Evolutionary conservation across 2,113 vertebrate genomes (phyloP).

Genomic region (Zonotrichia leucophrys): DNA sequence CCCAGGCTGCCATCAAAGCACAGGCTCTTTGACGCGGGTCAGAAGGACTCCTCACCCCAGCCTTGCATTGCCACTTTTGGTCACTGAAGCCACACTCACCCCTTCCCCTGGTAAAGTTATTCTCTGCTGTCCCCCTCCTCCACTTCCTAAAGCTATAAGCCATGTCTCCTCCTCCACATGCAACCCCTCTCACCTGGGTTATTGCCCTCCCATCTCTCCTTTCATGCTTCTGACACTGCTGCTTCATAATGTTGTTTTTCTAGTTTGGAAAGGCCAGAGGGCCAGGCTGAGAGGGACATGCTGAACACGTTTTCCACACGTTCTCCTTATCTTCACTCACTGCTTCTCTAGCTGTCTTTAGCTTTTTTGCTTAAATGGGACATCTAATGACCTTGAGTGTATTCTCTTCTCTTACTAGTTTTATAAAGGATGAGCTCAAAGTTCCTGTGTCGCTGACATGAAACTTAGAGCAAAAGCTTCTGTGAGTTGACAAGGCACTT

Average conservation of each 20-base stretch:
- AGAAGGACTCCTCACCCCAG: not conserved
- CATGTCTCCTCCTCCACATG: not conserved
- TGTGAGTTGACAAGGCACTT: not conserved
- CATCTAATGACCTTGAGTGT: not conserved
- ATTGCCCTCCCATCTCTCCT: not conserved
- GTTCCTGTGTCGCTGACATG: not conserved
- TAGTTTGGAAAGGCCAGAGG: constrained; percentile 14
- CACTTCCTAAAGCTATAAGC: constrained; percentile 17
- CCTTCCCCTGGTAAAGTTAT: not conserved
- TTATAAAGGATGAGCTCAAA: not conserved
- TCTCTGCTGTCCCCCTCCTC: not conserved
- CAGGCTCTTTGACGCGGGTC: not conserved
- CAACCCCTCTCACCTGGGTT: constrained; percentile 13
- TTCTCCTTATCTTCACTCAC: not conserved
- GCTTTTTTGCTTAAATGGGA: not conserved
- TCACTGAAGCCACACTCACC: not conserved
- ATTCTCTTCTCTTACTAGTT: not conserved
- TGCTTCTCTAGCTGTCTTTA: not conserved
- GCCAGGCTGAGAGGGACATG: not conserved
- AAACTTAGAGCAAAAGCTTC: not conserved
- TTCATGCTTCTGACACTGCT: constrained; percentile 21
- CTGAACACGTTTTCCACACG: constrained; percentile 50
- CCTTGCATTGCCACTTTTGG: not conserved
- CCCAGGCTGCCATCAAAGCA: not conserved
- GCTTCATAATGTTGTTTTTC: constrained; percentile 26